Evolutionary conservation across 2,797 vertebrate genomes (phyloP), one percentile per base, ranked within the genome.

Genomic region (Neopelma chrysocephalum): DNA sequence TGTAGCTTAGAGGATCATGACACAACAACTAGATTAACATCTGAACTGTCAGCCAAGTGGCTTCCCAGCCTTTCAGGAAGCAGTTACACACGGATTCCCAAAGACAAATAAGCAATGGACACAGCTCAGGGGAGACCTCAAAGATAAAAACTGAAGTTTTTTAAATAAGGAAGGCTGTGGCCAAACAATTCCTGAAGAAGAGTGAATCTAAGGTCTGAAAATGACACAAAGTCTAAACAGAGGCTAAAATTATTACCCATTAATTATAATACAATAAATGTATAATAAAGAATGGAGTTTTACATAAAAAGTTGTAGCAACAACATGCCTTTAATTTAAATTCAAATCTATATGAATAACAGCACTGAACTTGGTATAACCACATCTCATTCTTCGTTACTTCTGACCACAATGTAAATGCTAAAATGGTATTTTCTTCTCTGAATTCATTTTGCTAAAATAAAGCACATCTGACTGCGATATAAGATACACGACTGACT

Each of bases 401-500:
- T 86, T 94, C 43, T 84, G 76, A 56, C 53, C 16, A 1, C 50
- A 53, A 53, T 15, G 19, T 76, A 91, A 93, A 64, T 66, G 38
- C 38, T 85, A 50, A 88, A 91, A 53, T 8, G 40, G 26, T 77
- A 82, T 84, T 92, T 92, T 79, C 60, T 73, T 82, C 75, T 79
- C 66, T 10, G 19, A 88, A 84, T 40, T 47, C 17, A 61, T 77
- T 93, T 76, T 77, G 21, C 51, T 66, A 85, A 85, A 85, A 90
- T 73, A 85, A 68, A 90, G 75, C 48, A 32, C 68, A 85, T 90
- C 79, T 96, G 84, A 96, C 96, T 94, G 78, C 94, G 92, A 91
- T 96, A 77, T 69, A 95, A 96, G 85, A 90, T 87, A 92, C 95
- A 95, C 14, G 42, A 89, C 92, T 95, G 96, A 96, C 87, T 96